Base-by-base conservation (phyloP, 2,113 vertebrate species). In the Perca fluviatilis region DNA sequence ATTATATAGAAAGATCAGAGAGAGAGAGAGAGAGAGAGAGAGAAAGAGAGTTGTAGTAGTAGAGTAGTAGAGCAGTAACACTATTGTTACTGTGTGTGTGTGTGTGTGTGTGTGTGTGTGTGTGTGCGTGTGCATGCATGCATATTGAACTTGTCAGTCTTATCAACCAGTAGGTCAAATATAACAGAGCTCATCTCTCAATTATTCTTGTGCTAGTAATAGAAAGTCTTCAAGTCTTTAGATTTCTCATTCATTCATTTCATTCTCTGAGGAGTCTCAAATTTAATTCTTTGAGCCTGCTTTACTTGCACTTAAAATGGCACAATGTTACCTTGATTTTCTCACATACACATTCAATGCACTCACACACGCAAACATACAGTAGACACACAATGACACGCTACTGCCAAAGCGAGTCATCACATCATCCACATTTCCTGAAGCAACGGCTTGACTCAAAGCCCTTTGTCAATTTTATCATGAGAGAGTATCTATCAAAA, bases 381-480 rank as follows among this genome's bases (percentile, higher is more conserved):
- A 43, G 40, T 43, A 43, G 40, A 65, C 23, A 47, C 67, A 56
- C n/a, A 51, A 57, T 21, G 23, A 58, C 58, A 70, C n/a, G n/a
- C 50, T 1, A 25, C 36, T 1, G 9, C 54, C 51, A 50, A 36
- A 16, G 50, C 58, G 3, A 67, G 71, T 69, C 13, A 23, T 82
- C 71, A 74, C 64, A 21, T 71, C 77, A 66, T 19, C 43, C 57
- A 10, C 25, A 56, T 88, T 78, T 88, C 91, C 86, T 57, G 49
- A 54, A 88, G 88, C 89, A 56, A 74, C 10, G 51, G 86, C 79
- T 86, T 74, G 86, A 88, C 86, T 91, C 74, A 77, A 81, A 86
- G 88, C 82, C 83, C 76, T 89, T 76, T 83, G 87, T 86, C 89
- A 88, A 86, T 89, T 91, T 92, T 85, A 91, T 88, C 86, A 86